phyloP scores from a whole-genome alignment of 2,797 vertebrate species.

The Anolis apletophallus region DNA sequence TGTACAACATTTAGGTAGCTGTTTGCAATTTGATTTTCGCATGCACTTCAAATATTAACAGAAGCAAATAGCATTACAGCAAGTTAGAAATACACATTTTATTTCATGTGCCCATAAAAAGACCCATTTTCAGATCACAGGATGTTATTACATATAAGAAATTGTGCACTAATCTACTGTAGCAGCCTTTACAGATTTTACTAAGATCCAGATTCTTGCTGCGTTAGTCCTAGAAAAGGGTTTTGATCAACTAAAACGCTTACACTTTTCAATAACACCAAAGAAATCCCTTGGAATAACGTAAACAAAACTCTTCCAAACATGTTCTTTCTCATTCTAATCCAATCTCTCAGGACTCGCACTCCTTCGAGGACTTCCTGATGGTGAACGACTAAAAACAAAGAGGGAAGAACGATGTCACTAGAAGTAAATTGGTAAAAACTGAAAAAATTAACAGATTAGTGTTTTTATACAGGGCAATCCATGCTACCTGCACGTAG shows the following conservation, averaged over 20 bases:
- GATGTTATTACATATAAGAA: slow-evolving; percentile 82
- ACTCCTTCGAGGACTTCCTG: slow-evolving; percentile 85
- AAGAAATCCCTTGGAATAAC: slow-evolving; percentile 83
- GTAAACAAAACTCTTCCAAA: slow-evolving; percentile 84
- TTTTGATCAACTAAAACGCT: slow-evolving; percentile 74
- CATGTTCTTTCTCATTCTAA: slow-evolving; percentile 78
- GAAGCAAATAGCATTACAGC: slow-evolving; percentile 77
- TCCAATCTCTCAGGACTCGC: slow-evolving; percentile 85
- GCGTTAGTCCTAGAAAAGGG: slow-evolving; percentile 75
- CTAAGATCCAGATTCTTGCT: slow-evolving; percentile 77
- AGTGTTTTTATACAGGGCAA: slow-evolving; percentile 12
- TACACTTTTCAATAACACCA: slow-evolving; percentile 80
- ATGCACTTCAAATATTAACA: slow-evolving; percentile 54
- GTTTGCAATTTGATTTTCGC: slow-evolving; percentile 27
- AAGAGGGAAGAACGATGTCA: slow-evolving; percentile 44
- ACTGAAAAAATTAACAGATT: rapidly evolving
- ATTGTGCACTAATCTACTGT: slow-evolving; percentile 80
- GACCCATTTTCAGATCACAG: slow-evolving; percentile 79
- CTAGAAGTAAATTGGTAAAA: background rate
- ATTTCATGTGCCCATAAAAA: slow-evolving; percentile 85
- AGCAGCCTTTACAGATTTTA: slow-evolving; percentile 75
- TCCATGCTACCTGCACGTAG: slow-evolving; percentile 1
- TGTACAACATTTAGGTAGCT: slow-evolving; percentile 26
- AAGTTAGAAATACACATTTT: slow-evolving; percentile 83
- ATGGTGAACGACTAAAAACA: slow-evolving; percentile 78